Conservation (phyloP, 2,113 vertebrate species). For the Salvelinus fontinalis region DNA sequence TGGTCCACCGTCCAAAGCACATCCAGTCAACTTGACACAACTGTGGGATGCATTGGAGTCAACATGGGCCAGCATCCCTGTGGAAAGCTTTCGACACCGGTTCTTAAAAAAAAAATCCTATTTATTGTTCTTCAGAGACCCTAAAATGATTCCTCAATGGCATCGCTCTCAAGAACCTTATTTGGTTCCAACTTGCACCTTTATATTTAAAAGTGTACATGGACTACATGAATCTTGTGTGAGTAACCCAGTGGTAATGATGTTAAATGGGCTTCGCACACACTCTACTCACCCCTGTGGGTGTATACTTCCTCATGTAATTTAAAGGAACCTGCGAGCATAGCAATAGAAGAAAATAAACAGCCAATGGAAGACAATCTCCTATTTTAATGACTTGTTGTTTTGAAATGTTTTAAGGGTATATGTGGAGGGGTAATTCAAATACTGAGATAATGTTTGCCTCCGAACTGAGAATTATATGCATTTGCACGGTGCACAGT, state of each 20-base stretch:
- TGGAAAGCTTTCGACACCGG: too few species aligned
- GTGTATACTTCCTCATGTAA: slow-evolving; percentile 35
- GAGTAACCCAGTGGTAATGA: slow-evolving; percentile 43
- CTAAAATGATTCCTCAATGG: too few species aligned
- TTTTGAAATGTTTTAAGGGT: slow-evolving; percentile 58
- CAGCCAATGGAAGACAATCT: slow-evolving; percentile 56
- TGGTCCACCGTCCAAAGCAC: too few species aligned
- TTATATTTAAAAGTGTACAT: too few species aligned
- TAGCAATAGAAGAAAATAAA: slow-evolving; percentile 46
- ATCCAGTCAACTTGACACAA: too few species aligned
- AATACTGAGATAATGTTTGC: slow-evolving; percentile 36
- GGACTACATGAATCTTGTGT: slow-evolving; percentile 37
- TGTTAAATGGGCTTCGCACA: not conserved
- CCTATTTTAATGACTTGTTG: slow-evolving; percentile 65
- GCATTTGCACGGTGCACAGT: slow-evolving; percentile 36
- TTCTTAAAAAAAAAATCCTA: too few species aligned
- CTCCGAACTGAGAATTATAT: slow-evolving; percentile 33
- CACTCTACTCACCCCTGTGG: slow-evolving; percentile 31
- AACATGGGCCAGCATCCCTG: too few species aligned
- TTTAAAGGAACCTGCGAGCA: slow-evolving; percentile 41
- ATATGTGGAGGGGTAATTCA: slow-evolving; percentile 50
- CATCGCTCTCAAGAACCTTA: too few species aligned
- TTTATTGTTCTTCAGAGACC: too few species aligned
- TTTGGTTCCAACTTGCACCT: too few species aligned
- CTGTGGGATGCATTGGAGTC: too few species aligned